Conservation (phyloP, 2,113 vertebrate species). For the Kobus ellipsiprymnus region DNA sequence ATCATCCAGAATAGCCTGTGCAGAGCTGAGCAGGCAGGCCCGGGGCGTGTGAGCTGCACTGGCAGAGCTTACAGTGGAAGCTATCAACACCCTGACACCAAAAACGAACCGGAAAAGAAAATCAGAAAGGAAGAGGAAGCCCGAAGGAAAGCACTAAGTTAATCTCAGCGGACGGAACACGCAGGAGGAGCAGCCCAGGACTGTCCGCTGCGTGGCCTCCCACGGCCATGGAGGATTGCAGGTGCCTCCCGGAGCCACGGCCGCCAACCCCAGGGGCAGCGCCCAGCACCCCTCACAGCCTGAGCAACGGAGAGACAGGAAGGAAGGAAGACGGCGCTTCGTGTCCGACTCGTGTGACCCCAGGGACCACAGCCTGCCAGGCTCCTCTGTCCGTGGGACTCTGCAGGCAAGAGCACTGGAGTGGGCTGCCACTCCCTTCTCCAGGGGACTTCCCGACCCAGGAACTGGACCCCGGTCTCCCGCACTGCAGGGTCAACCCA, state of each 20-base stretch:
- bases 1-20: neutral
- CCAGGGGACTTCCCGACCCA: neutral
- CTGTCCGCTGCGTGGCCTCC: neutral
- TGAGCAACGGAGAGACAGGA: neutral
- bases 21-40: neutral
- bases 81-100: constrained; percentile 65
- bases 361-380: accelerated
- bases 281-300: neutral
- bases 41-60: neutral
- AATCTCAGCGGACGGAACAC: constrained; percentile 13
- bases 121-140: constrained; percentile 66
- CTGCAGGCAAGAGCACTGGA: neutral
- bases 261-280: neutral
- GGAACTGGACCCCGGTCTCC: neutral
- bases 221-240: accelerated
- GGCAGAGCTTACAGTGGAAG: neutral
- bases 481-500: accelerated
- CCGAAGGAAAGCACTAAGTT: constrained; percentile 47
- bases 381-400: neutral
- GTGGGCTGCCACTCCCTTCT: neutral
- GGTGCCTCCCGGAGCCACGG: neutral
- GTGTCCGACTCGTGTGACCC: neutral
- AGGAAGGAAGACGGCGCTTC: neutral
- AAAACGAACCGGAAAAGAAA: constrained; percentile 39
- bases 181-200: neutral